Evolutionary conservation across 2,888 invertebrate species (phyloP).

Genomic region (Limenitis camilla): DNA sequence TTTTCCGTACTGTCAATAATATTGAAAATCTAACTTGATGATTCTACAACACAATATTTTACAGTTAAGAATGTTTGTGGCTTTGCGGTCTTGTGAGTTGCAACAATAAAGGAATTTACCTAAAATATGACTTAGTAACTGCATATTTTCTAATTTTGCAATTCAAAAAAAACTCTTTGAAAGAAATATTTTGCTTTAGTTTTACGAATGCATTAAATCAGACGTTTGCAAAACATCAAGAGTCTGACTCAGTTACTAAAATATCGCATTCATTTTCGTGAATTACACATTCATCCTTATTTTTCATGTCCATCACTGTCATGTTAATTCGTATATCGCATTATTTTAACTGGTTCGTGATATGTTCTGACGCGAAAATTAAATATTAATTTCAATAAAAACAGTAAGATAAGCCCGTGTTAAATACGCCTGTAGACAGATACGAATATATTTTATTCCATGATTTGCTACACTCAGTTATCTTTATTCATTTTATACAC

Average conservation of each 20-base stretch:
- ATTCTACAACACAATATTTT: too few species aligned
- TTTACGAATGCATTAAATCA: background rate
- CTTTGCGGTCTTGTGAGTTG: too few species aligned
- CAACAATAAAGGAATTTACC: too few species aligned
- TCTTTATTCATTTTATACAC: constrained; percentile 11
- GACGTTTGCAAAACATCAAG: background rate
- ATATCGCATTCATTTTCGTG: background rate
- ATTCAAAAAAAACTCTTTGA: too few species aligned
- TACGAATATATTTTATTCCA: constrained; percentile 20
- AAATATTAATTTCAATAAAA: constrained; percentile 62
- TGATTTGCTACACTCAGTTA: constrained; percentile 27
- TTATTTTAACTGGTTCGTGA: constrained; percentile 20
- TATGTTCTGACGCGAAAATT: constrained; percentile 47
- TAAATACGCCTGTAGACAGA: constrained; percentile 40
- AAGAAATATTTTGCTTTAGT: too few species aligned
- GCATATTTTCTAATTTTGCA: too few species aligned
- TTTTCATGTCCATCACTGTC: constrained; percentile 27
- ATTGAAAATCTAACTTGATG: too few species aligned
- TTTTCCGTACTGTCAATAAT: too few species aligned
- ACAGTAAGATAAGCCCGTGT: constrained; percentile 39
- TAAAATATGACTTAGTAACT: too few species aligned
- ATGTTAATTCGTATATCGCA: constrained; percentile 22
- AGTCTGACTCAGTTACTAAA: background rate
- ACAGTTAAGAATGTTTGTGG: too few species aligned
- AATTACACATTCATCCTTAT: constrained; percentile 13